A percentile compares a stretch with the other conserved stretches of the same genome.
Conservation (phyloP, 2,113 vertebrate species). For the Setophaga kirtlandii region DNA sequence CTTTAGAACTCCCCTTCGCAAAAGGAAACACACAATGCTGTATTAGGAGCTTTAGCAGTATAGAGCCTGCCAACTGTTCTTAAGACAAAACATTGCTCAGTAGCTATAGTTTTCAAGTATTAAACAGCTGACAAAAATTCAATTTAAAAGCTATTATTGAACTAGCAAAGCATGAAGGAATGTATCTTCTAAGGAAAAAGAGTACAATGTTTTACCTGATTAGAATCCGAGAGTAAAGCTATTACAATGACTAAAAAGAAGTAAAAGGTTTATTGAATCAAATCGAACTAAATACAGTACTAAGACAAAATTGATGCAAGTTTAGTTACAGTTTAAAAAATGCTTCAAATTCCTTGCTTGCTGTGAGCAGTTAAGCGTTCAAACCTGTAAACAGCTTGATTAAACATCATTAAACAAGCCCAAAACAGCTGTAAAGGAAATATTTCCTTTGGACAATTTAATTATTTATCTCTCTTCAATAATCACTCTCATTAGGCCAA, state of each 20-base stretch:
- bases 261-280: neutral
- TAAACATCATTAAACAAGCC: neutral
- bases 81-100: neutral
- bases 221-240: neutral
- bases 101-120: neutral
- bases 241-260: conserved; percentile 4
- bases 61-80: neutral
- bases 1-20: neutral
- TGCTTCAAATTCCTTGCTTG: neutral
- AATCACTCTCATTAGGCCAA: neutral
- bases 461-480: conserved; percentile 8
- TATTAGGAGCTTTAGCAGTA: neutral
- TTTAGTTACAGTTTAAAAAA: conserved; percentile 25
- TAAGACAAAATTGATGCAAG: neutral
- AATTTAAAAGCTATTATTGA: conserved; percentile 46
- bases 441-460: neutral
- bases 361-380: neutral
- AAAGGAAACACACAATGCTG: neutral
- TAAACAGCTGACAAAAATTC: conserved; percentile 28
- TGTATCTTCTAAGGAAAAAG: neutral
- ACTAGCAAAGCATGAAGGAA: conserved; percentile 36
- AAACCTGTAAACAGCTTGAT: neutral
- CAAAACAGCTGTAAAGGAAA: neutral
- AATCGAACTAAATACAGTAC: neutral
- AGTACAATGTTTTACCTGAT: neutral